Conservation (phyloP, 2,888 invertebrate species). For the Acrobasis suavella region DNA sequence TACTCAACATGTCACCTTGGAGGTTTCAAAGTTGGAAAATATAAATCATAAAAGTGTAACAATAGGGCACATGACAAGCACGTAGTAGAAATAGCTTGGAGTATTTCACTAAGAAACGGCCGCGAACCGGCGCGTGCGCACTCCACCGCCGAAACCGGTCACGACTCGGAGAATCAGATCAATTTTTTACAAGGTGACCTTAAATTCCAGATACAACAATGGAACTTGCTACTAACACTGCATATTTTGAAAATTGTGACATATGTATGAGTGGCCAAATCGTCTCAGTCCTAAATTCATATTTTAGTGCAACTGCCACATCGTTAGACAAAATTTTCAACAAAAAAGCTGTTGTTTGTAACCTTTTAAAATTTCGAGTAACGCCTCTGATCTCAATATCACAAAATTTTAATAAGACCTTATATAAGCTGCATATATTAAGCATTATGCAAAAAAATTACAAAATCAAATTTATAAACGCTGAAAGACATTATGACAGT, state of each 20-base stretch:
- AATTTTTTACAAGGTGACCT: constrained; percentile 67
- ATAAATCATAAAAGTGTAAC: constrained; percentile 72
- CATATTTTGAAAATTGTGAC: not conserved
- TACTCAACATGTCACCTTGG: constrained; percentile 64
- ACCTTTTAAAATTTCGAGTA: not conserved
- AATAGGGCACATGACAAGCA: constrained; percentile 67
- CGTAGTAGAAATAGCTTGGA: constrained; percentile 59
- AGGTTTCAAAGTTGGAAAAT: constrained; percentile 48
- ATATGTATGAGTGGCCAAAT: not conserved
- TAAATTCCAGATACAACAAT: constrained; percentile 44
- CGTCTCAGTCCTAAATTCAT: not conserved
- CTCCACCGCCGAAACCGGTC: constrained; percentile 61
- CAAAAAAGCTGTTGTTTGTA: too few relatives aligned
- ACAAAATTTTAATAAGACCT: too few relatives aligned
- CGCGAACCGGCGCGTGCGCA: constrained; percentile 73
- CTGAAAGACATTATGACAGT: not conserved
- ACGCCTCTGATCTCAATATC: too few relatives aligned
- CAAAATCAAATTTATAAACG: too few relatives aligned
- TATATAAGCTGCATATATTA: too few relatives aligned
- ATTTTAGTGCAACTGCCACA: not conserved
- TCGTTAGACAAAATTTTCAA: too few relatives aligned
- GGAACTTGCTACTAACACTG: constrained; percentile 26
- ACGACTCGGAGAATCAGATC: constrained; percentile 67
- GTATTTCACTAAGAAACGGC: constrained; percentile 59
- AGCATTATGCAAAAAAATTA: too few relatives aligned